Evolutionary conservation across 64 coral and sea anemone genomes (phyloP), one percentile per base, ranked within the genome.

Genomic region (Stichodactyla mertensii): DNA sequence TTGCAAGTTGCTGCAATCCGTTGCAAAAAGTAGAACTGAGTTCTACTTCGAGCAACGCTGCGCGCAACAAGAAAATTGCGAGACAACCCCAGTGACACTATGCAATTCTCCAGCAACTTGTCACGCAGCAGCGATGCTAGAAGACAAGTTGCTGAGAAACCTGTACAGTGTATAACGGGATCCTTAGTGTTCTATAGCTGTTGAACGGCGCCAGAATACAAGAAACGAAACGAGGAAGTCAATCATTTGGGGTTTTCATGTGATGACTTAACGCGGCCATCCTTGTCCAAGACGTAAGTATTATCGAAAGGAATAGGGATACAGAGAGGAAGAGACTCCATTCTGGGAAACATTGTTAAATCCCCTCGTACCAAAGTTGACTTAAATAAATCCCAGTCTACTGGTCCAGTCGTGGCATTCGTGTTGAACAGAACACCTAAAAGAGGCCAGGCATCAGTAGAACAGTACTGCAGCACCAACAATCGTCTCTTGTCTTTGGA

Each of bases 361-460:
- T 88, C 60, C 4, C 87, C 87, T 52, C 87, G 74, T 4, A 88
- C 77, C 7, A 88, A 28, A 8, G 87, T 81, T 4, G 87, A 88
- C 51, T 54, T 51, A 88, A 61, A 88, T 60, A 71, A 56, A 19
- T 81, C 28, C 87, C 87, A 88, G 57, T 88, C 87, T 16, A 88
- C 87, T 20, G 87, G 87, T 6, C 87, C 87, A 55, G 57, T 80
- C 19, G 54, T 24, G 55, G 45, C 15, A 12, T 6, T 24, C 56
- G 80, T 52, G 9, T 36, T 80, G 2, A 55, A 77, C 19, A 51
- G 15, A 80, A 88, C 77, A 16, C 87, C 87, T 10, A 88, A 24
- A 4, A 88, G 77, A 60, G 87, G 87, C 87, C 87, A 88, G 4
- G 87, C 74, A 77, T 88, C 87, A 58, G 87, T 88, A 6, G 71